Evolutionary conservation across 2,888 invertebrate species (phyloP), one percentile per base, ranked within the genome.

Genomic region (Neoascia interrupta): DNA sequence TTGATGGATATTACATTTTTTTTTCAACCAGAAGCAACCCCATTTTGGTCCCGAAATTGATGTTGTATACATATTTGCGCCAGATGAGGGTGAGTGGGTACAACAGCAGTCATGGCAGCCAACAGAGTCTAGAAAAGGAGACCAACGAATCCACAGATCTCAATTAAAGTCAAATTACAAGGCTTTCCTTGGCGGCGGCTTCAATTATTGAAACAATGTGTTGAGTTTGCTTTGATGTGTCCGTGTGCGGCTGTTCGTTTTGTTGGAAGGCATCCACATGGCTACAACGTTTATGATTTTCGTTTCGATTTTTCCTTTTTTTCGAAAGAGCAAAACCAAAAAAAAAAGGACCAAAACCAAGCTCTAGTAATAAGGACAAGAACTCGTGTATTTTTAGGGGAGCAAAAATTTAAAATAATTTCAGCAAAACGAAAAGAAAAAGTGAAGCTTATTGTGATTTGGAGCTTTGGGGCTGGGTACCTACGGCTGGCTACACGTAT

Each of bases 141-240:
- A 60, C 69, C 69, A 41, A 36, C 58, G 41, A 60, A 43, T 76
- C 64, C 45, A 64, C 70, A 76, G 64, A 63, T 76, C 70, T 64
- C 76, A 76, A 76, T 76, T 76, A 70, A 70, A 76, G 49, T 70
- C 64, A 76, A 76, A 76, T 64, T 70, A 70, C 63, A 76, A 70
- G 70, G 58, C 51, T 53, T 70, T 43, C 54, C 43, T 70, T 58
- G 41, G 49, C 34, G 69, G 64, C 34, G 39, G 58, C 58, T 58
- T 70, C 70, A 63, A 76, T 76, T 58, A 76, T 70, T 70, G 63
- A 64, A 76, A 70, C 63, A 70, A 70, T 70, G 76, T 63, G 70
- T 51, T 76, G 58, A 60, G 58, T 64, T 76, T 45, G 15, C 63
- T 70, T 75, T 76, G 70, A 70, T 58, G 75, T 70, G 39, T 56